A percentile compares a stretch with the other conserved stretches of the same genome.
Conservation (phyloP, 2,797 vertebrate species). For the Lerista edwardsae region DNA sequence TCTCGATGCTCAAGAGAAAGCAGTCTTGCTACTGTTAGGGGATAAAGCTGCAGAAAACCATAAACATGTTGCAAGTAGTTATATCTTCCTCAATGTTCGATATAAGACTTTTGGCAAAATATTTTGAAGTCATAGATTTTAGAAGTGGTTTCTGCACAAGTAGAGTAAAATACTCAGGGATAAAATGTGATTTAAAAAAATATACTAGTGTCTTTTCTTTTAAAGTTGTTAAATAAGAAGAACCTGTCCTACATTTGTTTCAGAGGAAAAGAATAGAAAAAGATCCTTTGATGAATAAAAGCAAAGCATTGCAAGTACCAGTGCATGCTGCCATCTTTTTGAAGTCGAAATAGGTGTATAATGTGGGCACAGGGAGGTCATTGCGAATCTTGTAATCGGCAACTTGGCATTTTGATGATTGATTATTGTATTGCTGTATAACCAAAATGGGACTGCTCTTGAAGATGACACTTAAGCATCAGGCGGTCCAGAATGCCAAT, state of each 20-base stretch:
- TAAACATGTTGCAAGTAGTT: neutral
- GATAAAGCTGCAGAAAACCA: neutral
- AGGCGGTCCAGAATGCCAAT: neutral
- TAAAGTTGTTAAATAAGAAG: slow-evolving; percentile 52
- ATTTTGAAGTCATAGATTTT: slow-evolving; percentile 21
- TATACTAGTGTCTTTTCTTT: slow-evolving; percentile 31
- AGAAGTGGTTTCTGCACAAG: slow-evolving; percentile 3
- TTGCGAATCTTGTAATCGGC: neutral
- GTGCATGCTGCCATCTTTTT: slow-evolving; percentile 29
- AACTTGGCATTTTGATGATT: neutral
- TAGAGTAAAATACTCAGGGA: slow-evolving; percentile 26
- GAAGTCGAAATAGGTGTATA: slow-evolving; percentile 43
- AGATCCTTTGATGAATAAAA: slow-evolving; percentile 23
- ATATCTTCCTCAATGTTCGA: neutral
- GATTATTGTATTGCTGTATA: neutral
- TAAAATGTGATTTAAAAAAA: slow-evolving; percentile 42
- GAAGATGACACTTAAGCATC: neutral
- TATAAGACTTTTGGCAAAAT: neutral
- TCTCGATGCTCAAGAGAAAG: neutral
- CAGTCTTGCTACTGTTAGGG: neutral
- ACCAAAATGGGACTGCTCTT: neutral
- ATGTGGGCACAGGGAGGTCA: neutral
- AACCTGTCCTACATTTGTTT: slow-evolving; percentile 46
- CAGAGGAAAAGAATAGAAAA: slow-evolving; percentile 41
- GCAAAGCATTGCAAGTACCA: slow-evolving; percentile 24